Conservation (phyloP, 2,888 invertebrate genomes). For the Aspidiotus destructor region DNA sequence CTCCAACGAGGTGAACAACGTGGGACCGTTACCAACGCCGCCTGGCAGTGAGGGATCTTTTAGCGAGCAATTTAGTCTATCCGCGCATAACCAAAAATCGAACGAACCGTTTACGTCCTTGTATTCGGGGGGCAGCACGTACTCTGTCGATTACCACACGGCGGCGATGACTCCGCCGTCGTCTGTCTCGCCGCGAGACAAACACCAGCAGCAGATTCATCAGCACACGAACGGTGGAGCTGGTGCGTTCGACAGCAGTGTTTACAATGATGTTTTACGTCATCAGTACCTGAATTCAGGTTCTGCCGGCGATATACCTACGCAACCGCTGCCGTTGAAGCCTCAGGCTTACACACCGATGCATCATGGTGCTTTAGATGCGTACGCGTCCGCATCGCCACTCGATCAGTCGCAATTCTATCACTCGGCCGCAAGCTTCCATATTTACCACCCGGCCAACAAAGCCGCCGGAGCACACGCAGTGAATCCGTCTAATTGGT, state of each 20-base stretch:
- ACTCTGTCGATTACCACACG: constrained; percentile 58
- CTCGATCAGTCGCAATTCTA: constrained; percentile 79
- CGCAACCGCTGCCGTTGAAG: constrained; percentile 67
- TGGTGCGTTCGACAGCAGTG: constrained; percentile 36
- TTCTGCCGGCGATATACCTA: constrained; percentile 50
- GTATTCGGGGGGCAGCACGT: constrained; percentile 46
- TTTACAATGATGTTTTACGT: constrained; percentile 46
- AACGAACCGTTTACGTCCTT: constrained; percentile 50
- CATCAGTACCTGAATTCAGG: constrained; percentile 57
- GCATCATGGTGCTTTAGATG: constrained; percentile 46
- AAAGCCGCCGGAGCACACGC: constrained; percentile 43
- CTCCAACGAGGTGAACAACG: constrained; percentile 53
- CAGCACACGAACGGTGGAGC: constrained; percentile 27
- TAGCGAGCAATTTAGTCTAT: constrained; percentile 48
- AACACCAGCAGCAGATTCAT: constrained; percentile 45
- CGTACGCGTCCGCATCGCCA: constrained; percentile 48
- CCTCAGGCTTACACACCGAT: constrained; percentile 77
- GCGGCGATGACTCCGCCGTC: constrained; percentile 94
- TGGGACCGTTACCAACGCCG: constrained; percentile 55
- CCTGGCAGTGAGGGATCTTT: constrained; percentile 50
- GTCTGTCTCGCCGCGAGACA: constrained; percentile 90
- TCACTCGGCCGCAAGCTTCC: constrained; percentile 62
- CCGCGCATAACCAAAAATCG: constrained; percentile 42
- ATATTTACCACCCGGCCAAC: constrained; percentile 73
- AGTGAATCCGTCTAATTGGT: constrained; percentile 60